Percentiles rank a stretch among this genome's conserved stretches.
phyloP scores from a whole-genome alignment of 23 tunicate genomes.

The Trididemnum clinides region DNA sequence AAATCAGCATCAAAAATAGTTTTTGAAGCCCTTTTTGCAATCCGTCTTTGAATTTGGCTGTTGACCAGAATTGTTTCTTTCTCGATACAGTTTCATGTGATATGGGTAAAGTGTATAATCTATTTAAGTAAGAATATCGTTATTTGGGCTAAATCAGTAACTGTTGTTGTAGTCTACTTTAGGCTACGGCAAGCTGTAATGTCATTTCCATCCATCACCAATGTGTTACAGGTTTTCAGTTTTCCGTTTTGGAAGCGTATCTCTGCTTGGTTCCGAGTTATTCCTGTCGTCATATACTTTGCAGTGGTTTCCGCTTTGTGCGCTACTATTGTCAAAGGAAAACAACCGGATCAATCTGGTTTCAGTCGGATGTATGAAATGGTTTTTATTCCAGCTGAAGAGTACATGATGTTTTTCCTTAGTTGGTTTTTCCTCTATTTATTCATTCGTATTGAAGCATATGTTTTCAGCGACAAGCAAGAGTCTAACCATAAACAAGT shows the following conservation, averaged over 20 bases:
- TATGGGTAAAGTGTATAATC: too few relatives aligned
- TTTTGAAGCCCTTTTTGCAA: too few relatives aligned
- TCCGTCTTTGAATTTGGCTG: too few relatives aligned
- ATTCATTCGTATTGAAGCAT: constrained; percentile 55
- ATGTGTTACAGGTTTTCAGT: constrained; percentile 58
- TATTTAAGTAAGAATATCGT: too few relatives aligned
- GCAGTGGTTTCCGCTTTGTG: constrained; percentile 57
- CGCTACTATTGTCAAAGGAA: constrained; percentile 64
- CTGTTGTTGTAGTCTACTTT: too few relatives aligned
- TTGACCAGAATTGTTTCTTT: too few relatives aligned
- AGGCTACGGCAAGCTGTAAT: too few relatives aligned
- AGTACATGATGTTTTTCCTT: constrained; percentile 63
- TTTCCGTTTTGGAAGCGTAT: constrained; percentile 93
- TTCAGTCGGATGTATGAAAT: constrained; percentile 74
- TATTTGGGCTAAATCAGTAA: too few relatives aligned
- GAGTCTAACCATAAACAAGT: background rate
- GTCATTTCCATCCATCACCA: too few relatives aligned
- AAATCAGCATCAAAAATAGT: too few relatives aligned
- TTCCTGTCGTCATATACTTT: constrained; percentile 62
- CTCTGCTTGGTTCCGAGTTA: constrained; percentile 73
- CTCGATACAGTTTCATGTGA: too few relatives aligned
- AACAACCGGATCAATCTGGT: constrained; percentile 54
- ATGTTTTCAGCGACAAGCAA: constrained; percentile 23
- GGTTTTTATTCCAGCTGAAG: constrained; percentile 85
- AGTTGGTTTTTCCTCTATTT: constrained; percentile 80